Conservation (phyloP, 2,888 invertebrate species). For the Acronicta aceris region DNA sequence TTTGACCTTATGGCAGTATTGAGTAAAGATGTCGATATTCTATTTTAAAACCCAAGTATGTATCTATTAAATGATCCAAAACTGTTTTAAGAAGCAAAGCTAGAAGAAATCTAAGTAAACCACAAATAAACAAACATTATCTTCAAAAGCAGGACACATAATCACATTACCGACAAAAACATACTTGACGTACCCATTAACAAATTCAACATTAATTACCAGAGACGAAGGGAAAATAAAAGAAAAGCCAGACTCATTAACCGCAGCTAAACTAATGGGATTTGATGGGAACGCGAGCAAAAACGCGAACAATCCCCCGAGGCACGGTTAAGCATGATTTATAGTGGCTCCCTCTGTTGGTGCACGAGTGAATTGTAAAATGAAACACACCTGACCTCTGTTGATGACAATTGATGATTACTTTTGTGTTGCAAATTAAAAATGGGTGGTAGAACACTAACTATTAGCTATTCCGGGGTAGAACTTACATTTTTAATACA, state of each 20-base stretch:
- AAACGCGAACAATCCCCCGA: constrained; percentile 65
- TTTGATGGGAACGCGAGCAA: constrained; percentile 66
- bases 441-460: not conserved
- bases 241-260: constrained; percentile 68
- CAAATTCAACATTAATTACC: constrained; percentile 50
- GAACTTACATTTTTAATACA: too few relatives aligned
- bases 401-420: constrained; percentile 54
- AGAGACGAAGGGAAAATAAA: constrained; percentile 49
- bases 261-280: constrained; percentile 54
- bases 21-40: constrained; percentile 20
- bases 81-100: not conserved
- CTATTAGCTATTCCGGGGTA: too few relatives aligned
- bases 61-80: not conserved
- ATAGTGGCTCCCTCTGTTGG: constrained; percentile 54
- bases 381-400: constrained; percentile 52
- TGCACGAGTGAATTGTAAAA: constrained; percentile 56
- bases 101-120: not conserved
- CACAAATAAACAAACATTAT: not conserved
- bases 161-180: constrained; percentile 32
- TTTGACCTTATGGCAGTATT: constrained; percentile 34
- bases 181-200: constrained; percentile 36
- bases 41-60: constrained; percentile 17
- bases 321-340: constrained; percentile 69
- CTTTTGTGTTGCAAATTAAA: constrained; percentile 35
- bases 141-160: constrained; percentile 10